A percentile compares a stretch with the other conserved stretches of the same genome.
These are phyloP conservation scores for Thunnus thynnus DNA, from an alignment of 2,113 vertebrate species.

Conservation along the genomic window DNA sequence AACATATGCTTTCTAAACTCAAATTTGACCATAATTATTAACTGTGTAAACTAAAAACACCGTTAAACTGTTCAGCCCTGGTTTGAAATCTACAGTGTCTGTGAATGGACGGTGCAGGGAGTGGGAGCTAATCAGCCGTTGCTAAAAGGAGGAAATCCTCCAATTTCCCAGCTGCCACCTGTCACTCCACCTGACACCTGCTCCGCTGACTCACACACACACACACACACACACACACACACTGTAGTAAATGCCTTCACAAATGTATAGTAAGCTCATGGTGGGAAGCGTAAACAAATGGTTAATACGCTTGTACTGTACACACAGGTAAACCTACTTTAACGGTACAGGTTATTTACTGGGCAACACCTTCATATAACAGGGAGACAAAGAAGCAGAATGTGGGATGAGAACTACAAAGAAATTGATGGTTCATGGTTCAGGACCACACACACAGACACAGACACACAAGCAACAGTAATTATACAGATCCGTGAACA, in stretches of 20 bases:
- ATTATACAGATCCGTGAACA: constrained; percentile 23
- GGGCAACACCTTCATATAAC: constrained; percentile 33
- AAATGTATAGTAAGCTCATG: background rate
- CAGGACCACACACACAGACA: constrained; percentile 51
- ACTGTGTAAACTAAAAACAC: constrained; percentile 4
- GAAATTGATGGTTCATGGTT: background rate
- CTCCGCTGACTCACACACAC: constrained; percentile 23
- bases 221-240: constrained; percentile 25
- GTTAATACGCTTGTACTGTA: constrained; percentile 40
- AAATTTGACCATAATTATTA: background rate
- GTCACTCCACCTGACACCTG: constrained; percentile 60
- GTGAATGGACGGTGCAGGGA: constrained; percentile 9
- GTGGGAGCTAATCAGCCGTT: constrained; percentile 58
- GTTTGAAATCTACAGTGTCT: constrained; percentile 16
- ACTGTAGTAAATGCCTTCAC: background rate
- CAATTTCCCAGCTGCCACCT: constrained; percentile 70
- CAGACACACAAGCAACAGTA: constrained; percentile 26
- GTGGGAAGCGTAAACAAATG: constrained; percentile 49
- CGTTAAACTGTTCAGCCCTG: background rate
- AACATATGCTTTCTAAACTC: background rate
- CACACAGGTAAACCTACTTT: constrained; percentile 35
- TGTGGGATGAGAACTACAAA: constrained; percentile 15
- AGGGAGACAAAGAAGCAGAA: constrained; percentile 25
- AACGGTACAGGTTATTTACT: constrained; percentile 39
- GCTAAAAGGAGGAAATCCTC: constrained; percentile 70